Base-by-base conservation (phyloP, 2,113 vertebrate species). In the Siphamia tubifer region DNA sequence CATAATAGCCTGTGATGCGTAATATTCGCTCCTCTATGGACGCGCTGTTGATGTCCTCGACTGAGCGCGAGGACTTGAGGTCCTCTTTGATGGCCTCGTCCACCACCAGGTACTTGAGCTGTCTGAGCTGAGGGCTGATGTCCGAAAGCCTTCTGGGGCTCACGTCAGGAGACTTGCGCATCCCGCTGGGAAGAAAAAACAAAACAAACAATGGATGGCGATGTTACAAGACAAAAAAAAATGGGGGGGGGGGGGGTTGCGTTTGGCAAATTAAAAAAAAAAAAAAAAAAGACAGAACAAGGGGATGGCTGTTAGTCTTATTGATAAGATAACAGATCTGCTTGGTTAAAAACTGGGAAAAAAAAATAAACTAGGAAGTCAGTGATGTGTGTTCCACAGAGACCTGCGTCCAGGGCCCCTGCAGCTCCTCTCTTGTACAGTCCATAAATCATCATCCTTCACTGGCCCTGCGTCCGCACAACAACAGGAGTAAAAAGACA, bases 31-130 rank as follows among this genome's bases (percentile, higher is more conserved):
- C 94, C 82, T 98, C 97, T 57, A 97, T 98, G 74, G 96, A 95
- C 25, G 94, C 94, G 64, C 94, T 94, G 88, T 91, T 96, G 84
- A 98, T 96, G 83, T 96, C 95, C 77, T 97, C 96, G 56, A 98
- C 93, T 0, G 96, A 98, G 73, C 95, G 94, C 28, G 96, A 98
- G 82, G 94, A 95, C 91, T 96, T 97, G 86, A 96, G 74, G 40
- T 98, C 96, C 88, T 98, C 96, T 51, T 96, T 97, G 67, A 97
- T 96, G 24, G 94, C 94, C 70, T 98, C 96, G 69, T 98, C 96
- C 83, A 96, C 95, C 58, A 95, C 96, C 83, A 98, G 90, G 81
- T 94, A 96, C 79, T 96, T 98, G 45, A 98, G 94, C 89, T 98
- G 97, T 77, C 96, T 92, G 74, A 98, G 95, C 89, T 98, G 96